phyloP scores from a whole-genome alignment of 2,797 vertebrate genomes.

The Myotis planiceps region DNA sequence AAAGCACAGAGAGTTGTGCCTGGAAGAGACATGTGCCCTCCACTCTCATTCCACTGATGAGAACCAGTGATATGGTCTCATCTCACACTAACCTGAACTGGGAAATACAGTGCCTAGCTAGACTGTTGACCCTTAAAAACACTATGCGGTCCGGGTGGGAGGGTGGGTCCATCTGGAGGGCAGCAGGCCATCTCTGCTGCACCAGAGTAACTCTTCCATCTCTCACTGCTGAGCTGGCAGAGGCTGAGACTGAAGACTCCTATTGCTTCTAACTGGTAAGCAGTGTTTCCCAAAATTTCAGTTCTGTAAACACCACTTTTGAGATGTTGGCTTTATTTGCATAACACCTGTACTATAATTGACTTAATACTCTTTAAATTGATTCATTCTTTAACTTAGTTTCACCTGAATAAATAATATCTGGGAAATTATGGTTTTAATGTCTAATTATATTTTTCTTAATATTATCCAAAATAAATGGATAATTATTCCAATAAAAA shows the following conservation, averaged over 20 bases:
- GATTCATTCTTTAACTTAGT: constrained; percentile 43
- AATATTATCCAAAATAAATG: constrained; percentile 34
- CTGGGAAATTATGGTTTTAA: constrained; percentile 49
- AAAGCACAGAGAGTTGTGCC: neutral
- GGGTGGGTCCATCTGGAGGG: too few relatives aligned
- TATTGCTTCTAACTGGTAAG: neutral
- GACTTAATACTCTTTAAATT: constrained; percentile 34
- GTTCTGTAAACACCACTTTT: neutral
- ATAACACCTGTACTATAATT: constrained; percentile 40
- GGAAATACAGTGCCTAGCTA: neutral
- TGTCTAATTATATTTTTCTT: constrained; percentile 51
- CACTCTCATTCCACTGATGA: neutral
- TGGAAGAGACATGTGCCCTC: neutral
- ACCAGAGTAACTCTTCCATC: neutral
- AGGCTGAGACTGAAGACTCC: too few relatives aligned
- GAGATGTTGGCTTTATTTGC: neutral
- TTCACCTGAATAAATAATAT: constrained; percentile 48
- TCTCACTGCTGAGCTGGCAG: neutral
- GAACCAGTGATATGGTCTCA: neutral
- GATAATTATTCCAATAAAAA: constrained; percentile 30
- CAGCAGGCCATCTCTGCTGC: neutral
- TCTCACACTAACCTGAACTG: rapidly evolving
- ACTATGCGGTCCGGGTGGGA: too few relatives aligned
- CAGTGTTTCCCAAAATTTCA: neutral
- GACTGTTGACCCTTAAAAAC: neutral